These are phyloP conservation scores for Cichladusa arquata DNA, from an alignment of 2,113 vertebrate species.

Conservation along the genomic window DNA sequence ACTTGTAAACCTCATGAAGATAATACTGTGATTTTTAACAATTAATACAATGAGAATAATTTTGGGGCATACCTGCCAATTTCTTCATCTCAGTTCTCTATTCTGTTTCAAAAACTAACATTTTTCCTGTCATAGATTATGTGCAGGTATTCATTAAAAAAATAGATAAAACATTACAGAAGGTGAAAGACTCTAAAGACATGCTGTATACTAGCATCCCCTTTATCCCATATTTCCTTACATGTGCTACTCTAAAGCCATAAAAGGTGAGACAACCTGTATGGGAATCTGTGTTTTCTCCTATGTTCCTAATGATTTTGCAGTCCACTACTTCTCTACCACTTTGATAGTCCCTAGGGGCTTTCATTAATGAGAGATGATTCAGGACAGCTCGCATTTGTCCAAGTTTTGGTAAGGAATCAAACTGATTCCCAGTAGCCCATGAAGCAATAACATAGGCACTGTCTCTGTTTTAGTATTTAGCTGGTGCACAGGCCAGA, in stretches of 20 bases:
- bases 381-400: neutral
- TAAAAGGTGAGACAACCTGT: neutral
- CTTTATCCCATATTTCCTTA: neutral
- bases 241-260: neutral
- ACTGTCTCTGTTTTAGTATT: neutral
- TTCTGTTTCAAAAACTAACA: neutral
- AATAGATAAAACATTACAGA: neutral
- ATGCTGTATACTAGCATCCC: accelerated
- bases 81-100: neutral
- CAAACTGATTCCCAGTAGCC: neutral
- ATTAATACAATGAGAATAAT: neutral
- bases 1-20: neutral
- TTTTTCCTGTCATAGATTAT: neutral
- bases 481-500: neutral
- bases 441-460: neutral
- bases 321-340: neutral
- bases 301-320: neutral
- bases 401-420: neutral
- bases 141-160: neutral
- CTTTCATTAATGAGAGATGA: neutral
- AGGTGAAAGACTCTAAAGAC: neutral
- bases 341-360: neutral
- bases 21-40: neutral
- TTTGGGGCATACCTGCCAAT: neutral
- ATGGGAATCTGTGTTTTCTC: neutral